phyloP scores from a whole-genome alignment of 1,140 invertebrate species.

The Bombus difficillimus region DNA sequence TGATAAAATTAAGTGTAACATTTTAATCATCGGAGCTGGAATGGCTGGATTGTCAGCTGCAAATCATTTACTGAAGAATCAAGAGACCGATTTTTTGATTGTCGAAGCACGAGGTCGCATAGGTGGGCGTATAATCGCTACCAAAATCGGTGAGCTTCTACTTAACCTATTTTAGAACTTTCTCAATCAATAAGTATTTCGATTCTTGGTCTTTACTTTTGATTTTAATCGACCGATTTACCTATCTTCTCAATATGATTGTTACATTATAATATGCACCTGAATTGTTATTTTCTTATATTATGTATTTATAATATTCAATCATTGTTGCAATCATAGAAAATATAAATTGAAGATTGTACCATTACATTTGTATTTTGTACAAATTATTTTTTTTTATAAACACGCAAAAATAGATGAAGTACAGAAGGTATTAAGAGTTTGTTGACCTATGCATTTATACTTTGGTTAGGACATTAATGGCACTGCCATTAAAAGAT shows the following conservation, averaged over 20 bases:
- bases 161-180: constrained; percentile 66
- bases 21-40: constrained; percentile 93
- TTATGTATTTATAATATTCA: not conserved
- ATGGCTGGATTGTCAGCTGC: constrained; percentile 94
- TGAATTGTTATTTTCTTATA: not conserved
- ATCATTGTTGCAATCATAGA: not conserved
- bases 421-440: not conserved
- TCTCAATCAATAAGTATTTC: constrained; percentile 6
- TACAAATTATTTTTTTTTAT: not conserved
- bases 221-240: not conserved
- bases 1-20: constrained; percentile 84
- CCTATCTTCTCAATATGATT: too few relatives aligned
- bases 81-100: constrained; percentile 90
- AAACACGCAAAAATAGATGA: not conserved
- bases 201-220: constrained; percentile 1
- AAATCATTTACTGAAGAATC: constrained; percentile 92
- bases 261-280: too few relatives aligned
- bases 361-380: not conserved
- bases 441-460: not conserved
- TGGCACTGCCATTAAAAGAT: not conserved
- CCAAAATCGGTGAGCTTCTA: constrained; percentile 87
- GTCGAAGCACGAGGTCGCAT: constrained; percentile 91
- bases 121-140: constrained; percentile 91
- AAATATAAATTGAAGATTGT: too few relatives aligned
- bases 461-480: not conserved